These are phyloP conservation scores for Drosophila sordidapex DNA, from an alignment of 2,888 invertebrate genomes.

Conservation along the genomic window DNA sequence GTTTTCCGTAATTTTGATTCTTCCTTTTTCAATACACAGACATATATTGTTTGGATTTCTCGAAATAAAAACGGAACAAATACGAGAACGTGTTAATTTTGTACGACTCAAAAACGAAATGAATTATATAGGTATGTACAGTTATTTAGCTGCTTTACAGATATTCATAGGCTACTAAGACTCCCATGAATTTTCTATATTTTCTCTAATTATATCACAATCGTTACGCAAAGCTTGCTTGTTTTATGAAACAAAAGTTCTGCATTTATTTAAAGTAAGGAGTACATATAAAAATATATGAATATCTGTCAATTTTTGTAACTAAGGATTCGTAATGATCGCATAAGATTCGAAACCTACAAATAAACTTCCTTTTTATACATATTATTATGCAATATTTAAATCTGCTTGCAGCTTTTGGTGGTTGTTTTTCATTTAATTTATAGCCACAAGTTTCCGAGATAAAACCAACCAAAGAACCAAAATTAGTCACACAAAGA, in stretches of 20 bases:
- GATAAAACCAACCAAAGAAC: slow-evolving; percentile 8
- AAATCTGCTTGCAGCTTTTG: background rate
- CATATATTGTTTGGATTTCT: slow-evolving; percentile 43
- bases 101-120: slow-evolving; percentile 76
- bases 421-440: slow-evolving; percentile 32
- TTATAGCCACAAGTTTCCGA: slow-evolving; percentile 37
- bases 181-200: background rate
- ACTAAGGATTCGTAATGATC: background rate
- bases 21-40: slow-evolving; percentile 45
- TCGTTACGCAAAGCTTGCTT: background rate
- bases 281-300: background rate
- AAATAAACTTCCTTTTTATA: background rate
- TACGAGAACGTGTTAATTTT: slow-evolving; percentile 71
- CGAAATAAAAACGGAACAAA: slow-evolving; percentile 64
- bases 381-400: background rate
- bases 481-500: slow-evolving; percentile 64
- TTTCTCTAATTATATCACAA: background rate
- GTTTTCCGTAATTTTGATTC: slow-evolving; percentile 38
- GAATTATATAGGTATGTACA: slow-evolving; percentile 17
- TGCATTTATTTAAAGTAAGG: background rate
- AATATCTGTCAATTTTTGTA: background rate
- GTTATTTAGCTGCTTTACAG: background rate
- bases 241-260: background rate
- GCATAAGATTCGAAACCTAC: background rate
- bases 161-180: slow-evolving; percentile 12